phyloP scores from a whole-genome alignment of 2,797 vertebrate genomes.

The Lithobates sylvaticus region DNA sequence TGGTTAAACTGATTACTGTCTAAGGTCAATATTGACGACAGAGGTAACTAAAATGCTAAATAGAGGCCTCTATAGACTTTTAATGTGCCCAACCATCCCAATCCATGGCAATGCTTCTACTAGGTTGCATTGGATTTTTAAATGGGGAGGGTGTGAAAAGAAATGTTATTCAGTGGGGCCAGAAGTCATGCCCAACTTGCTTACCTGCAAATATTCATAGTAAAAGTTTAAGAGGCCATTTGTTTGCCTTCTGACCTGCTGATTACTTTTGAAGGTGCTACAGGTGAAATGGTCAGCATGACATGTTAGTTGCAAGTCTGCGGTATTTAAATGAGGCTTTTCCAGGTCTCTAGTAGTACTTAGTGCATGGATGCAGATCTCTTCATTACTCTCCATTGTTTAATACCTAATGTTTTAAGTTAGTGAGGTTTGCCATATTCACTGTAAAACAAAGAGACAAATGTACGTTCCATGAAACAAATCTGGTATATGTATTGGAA shows the following conservation, averaged over 20 bases:
- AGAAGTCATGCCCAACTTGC: too few relatives aligned
- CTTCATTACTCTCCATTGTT: neutral
- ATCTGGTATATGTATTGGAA: slow-evolving; percentile 57
- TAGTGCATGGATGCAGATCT: slow-evolving; percentile 6
- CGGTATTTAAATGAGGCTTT: neutral
- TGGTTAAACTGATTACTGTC: too few relatives aligned
- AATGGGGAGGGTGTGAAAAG: too few relatives aligned
- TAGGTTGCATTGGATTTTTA: too few relatives aligned
- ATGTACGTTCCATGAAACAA: slow-evolving; percentile 42
- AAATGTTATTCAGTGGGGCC: too few relatives aligned
- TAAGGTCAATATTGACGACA: too few relatives aligned
- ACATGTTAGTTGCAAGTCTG: neutral
- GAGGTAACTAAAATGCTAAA: too few relatives aligned
- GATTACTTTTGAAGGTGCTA: too few relatives aligned
- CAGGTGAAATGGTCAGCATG: neutral
- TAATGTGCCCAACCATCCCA: too few relatives aligned
- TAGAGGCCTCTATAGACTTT: too few relatives aligned
- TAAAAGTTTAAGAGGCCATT: too few relatives aligned
- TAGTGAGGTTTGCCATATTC: slow-evolving; percentile 12
- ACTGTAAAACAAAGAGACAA: slow-evolving; percentile 52
- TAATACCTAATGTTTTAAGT: slow-evolving; percentile 19
- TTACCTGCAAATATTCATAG: neutral
- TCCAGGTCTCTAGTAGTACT: neutral
- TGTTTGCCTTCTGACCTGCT: neutral
- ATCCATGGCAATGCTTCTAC: too few relatives aligned